Evolutionary conservation across 1,140 invertebrate species (phyloP), one percentile per base, ranked within the genome.

Genomic region (Procambarus clarkii): DNA sequence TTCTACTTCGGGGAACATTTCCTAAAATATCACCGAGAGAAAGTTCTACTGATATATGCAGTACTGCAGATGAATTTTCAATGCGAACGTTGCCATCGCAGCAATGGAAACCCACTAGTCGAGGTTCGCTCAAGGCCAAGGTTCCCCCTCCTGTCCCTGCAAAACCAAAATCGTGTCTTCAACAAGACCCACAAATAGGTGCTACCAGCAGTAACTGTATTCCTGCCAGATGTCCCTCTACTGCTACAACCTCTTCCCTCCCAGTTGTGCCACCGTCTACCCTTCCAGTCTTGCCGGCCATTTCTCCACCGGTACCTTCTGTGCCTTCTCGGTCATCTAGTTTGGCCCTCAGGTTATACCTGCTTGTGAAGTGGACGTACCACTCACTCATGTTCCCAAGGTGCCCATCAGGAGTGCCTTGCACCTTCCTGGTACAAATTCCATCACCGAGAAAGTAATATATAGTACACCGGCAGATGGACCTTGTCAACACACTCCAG

Each of bases 311-410:
- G 48, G 21, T 78, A 60, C 89, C 89, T 82, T 85, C 44, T 86
- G 89, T 91, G 89, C 89, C 89, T 91, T 91, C 89, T 82, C 89
- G 89, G 89, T 91, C 89, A 91, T 85, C 82, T 86, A 91, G 89
- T 79, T 86, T 91, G 89, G 89, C 89, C 89, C 81, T 79, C 89
- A 91, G 81, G 89, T 85, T 44, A 78, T 71, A 64, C 82, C 89
- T 69, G 83, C 58, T 50, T 77, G 69, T 79, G 82, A 85, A n/a
- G 74, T 69, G 76, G 89, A 91, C 21, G 58, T 91, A n/a, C 82
- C 89, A 80, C 80, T 48, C 34, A 4, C 82, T 24, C 89, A 77
- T 69, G 21, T 80, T 76, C 76, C 83, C 5, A 78, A 77, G 83
- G 89, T 77, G 48, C 83, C 82, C 89, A 58, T 92, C 79, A 64